These are phyloP conservation scores for Hydrocynus forskahlii DNA, from an alignment of 2,797 vertebrate species.

Conservation along the genomic window DNA sequence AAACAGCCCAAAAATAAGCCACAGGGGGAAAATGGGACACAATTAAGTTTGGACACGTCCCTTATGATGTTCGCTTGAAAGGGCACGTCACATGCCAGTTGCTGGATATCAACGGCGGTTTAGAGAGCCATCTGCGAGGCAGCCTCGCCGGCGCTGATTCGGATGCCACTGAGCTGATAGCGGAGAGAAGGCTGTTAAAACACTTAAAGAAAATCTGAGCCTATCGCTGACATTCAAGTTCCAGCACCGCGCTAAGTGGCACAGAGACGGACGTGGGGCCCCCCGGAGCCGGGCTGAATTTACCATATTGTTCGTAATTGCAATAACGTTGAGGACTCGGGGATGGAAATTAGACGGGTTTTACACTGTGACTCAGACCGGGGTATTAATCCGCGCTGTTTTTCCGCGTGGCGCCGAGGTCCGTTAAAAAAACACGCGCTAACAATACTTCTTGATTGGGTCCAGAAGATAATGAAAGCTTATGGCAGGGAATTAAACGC, in stretches of 20 bases:
- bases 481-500: slow-evolving; percentile 73
- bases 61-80: slow-evolving; percentile 49
- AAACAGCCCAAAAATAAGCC: slow-evolving; percentile 52
- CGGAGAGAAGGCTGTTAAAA: slow-evolving; percentile 42
- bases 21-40: slow-evolving; percentile 48
- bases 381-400: not conserved
- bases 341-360: slow-evolving; percentile 4
- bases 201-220: slow-evolving; percentile 34
- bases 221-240: slow-evolving; percentile 37
- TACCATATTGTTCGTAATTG: slow-evolving; percentile 13
- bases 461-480: slow-evolving; percentile 73
- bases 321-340: slow-evolving; percentile 12
- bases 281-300: not conserved
- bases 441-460: slow-evolving; percentile 79
- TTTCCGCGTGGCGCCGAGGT: slow-evolving; percentile 5
- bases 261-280: not conserved
- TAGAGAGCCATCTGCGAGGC: slow-evolving; percentile 39
- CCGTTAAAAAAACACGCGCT: slow-evolving; percentile 62
- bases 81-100: slow-evolving; percentile 45
- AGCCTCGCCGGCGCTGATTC: slow-evolving; percentile 11
- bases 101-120: slow-evolving; percentile 51
- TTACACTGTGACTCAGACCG: not conserved
- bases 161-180: slow-evolving; percentile 26
- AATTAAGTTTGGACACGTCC: slow-evolving; percentile 53
- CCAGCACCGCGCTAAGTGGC: not conserved